phyloP scores from a whole-genome alignment of 2,797 vertebrate genomes.

The Sebastes kiyomatsui region DNA sequence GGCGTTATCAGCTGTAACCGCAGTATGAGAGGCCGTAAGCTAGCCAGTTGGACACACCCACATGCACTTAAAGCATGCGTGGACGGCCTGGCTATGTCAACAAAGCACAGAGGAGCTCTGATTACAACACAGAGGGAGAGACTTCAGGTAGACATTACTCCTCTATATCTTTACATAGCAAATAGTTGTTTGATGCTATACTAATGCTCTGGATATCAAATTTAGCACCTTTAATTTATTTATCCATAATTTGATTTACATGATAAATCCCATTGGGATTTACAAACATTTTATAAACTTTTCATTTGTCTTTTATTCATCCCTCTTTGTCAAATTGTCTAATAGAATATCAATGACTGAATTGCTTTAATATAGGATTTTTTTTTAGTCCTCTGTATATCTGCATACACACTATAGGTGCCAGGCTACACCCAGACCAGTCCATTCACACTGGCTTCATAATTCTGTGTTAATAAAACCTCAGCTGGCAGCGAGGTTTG shows the following conservation, averaged over 20 bases:
- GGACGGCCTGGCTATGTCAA: too few species aligned
- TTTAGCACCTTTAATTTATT: neutral
- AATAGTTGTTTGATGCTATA: too few species aligned
- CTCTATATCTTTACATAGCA: too few species aligned
- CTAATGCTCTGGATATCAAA: too few species aligned
- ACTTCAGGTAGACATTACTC: too few species aligned
- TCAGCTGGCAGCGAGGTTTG: conserved; percentile 28
- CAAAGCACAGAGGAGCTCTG: too few species aligned
- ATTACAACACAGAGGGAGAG: too few species aligned
- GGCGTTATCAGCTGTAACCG: too few species aligned
- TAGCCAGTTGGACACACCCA: too few species aligned
- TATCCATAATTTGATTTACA: neutral
- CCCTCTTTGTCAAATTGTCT: neutral
- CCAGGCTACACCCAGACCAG: neutral
- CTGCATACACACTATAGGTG: neutral
- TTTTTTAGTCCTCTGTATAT: neutral
- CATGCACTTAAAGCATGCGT: too few species aligned
- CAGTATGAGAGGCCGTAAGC: too few species aligned
- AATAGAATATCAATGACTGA: conserved; percentile 1
- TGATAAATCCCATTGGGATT: neutral
- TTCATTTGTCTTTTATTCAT: neutral
- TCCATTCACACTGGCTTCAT: conserved; percentile 5
- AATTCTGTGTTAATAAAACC: conserved; percentile 38
- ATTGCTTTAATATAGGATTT: neutral
- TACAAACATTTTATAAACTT: neutral